A percentile compares a stretch with the other conserved stretches of the same genome.
These are phyloP conservation scores for Uropetala carovei DNA, from an alignment of 2,888 invertebrate genomes.

Conservation along the genomic window DNA sequence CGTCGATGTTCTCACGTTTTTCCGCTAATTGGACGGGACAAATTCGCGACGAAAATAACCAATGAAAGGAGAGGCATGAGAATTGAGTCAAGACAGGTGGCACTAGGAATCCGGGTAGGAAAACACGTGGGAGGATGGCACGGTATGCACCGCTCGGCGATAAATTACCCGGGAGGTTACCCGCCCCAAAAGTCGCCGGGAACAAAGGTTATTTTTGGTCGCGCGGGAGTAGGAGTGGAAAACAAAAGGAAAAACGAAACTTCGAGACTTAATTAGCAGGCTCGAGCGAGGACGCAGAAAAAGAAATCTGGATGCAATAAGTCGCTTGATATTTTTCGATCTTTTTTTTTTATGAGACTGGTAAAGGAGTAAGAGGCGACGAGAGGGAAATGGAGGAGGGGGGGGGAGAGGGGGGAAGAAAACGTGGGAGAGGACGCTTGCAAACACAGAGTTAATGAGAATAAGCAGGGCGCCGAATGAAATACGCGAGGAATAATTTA, in stretches of 20 bases:
- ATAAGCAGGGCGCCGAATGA: conserved; percentile 13
- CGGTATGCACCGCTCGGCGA: conserved; percentile 24
- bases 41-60: neutral
- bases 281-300: neutral
- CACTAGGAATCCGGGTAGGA: neutral
- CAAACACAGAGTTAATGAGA: conserved; percentile 24
- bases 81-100: neutral
- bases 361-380: neutral
- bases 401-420: no score
- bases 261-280: conserved; percentile 34
- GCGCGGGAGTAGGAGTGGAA: neutral
- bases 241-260: neutral
- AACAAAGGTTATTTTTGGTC: conserved; percentile 50
- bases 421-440: neutral
- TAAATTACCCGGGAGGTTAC: neutral
- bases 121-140: conserved; percentile 42
- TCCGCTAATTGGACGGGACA: neutral
- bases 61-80: neutral
- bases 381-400: no score
- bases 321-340: conserved; percentile 22
- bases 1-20: neutral
- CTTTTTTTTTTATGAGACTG: neutral
- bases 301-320: conserved; percentile 30
- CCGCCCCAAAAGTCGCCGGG: neutral
- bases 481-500: conserved; percentile 19